These are phyloP conservation scores for Thamnaconus septentrionalis DNA, from an alignment of 2,113 vertebrate genomes.

Conservation along the genomic window DNA sequence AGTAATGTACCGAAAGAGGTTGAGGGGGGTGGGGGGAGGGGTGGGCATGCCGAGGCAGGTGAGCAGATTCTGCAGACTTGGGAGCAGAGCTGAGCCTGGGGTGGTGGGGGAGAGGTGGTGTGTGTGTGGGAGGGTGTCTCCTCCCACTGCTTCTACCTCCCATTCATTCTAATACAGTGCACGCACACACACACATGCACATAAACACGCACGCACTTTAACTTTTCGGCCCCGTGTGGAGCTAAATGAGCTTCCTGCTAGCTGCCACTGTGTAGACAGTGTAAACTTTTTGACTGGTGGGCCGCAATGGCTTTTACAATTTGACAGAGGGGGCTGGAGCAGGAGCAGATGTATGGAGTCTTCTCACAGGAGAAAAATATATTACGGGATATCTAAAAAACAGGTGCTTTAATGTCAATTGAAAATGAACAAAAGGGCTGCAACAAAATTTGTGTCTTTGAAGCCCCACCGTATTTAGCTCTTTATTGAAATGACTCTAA, in stretches of 20 bases:
- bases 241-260: conserved; percentile 25
- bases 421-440: background rate
- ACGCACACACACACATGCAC: no score
- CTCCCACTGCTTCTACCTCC: conserved; percentile 15
- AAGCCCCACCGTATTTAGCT: no score
- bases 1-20: conserved; percentile 18
- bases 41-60: conserved; percentile 70
- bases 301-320: no score
- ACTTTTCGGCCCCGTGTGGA: conserved; percentile 35
- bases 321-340: no score
- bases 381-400: no score
- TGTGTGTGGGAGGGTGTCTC: background rate
- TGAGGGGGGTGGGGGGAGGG: background rate
- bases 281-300: background rate
- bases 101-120: conserved; percentile 59
- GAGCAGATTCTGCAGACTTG: conserved; percentile 54
- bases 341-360: no score
- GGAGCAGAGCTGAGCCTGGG: conserved; percentile 60
- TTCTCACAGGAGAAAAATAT: no score
- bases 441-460: no score
- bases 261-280: background rate
- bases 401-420: no score
- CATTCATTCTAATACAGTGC: conserved; percentile 31
- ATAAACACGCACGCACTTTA: conserved; percentile 22
- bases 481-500: no score